Percentiles rank a stretch among this genome's conserved stretches.
Evolutionary conservation across 2,113 vertebrate genomes (phyloP).

Genomic region (Crypturellus undulatus): DNA sequence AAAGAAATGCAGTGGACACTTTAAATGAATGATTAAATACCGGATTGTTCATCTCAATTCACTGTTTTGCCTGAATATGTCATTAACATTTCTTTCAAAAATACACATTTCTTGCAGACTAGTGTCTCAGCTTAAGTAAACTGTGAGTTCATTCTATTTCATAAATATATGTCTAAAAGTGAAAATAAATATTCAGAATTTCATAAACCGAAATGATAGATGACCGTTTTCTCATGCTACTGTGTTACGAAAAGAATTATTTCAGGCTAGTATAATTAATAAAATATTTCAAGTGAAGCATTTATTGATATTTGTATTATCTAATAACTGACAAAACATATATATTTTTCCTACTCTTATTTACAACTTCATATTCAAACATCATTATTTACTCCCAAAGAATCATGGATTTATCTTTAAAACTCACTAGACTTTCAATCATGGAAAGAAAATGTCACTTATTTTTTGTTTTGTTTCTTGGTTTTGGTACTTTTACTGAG

Average conservation of each 20-base stretch:
- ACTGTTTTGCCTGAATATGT: background rate
- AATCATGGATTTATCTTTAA: background rate
- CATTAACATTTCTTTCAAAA: background rate
- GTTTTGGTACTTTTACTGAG: background rate
- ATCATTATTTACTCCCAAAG: background rate
- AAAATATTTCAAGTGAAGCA: background rate
- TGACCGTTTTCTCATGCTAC: background rate
- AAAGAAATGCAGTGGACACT: background rate
- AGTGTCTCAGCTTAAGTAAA: background rate
- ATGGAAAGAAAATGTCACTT: background rate
- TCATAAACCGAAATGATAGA: background rate
- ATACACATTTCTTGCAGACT: background rate
- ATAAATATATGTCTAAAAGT: background rate
- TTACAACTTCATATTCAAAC: background rate
- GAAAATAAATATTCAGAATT: background rate
- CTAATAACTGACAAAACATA: background rate
- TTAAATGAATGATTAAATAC: background rate
- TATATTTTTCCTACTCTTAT: background rate
- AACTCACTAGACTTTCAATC: background rate
- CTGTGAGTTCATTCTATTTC: background rate
- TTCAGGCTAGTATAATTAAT: background rate
- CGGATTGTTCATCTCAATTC: background rate
- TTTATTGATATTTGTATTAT: background rate
- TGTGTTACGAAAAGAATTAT: background rate
- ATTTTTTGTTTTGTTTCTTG: background rate